Base-by-base conservation (phyloP, 2,797 vertebrate genomes). In the Urocyon cinereoargenteus region DNA sequence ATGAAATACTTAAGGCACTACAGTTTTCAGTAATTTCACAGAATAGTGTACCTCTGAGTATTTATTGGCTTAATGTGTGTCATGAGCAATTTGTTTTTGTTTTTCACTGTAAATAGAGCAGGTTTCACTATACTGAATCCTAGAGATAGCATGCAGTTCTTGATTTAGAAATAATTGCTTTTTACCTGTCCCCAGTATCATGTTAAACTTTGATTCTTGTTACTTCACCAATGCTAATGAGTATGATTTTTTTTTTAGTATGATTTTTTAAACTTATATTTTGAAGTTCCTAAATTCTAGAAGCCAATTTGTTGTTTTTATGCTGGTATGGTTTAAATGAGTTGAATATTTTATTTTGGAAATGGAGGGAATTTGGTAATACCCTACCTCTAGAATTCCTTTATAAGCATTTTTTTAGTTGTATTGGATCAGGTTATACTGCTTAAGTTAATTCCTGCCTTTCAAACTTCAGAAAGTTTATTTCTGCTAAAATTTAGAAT, bases 401-500 rank as follows among this genome's bases (percentile, higher is more conserved):
- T 84, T 68, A 49, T 88, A 85, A 95, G 14, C 6, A n/a, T 91
- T 91, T 70, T 70, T 77, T 68, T 55, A 77, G 31, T 85, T 86
- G 26, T 93, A 21, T 64, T 89, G 45, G 19, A 61, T 96, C 16
- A 82, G 10, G 19, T 21, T 49, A 9, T 91, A 49, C 40, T 95
- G n/a, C 51, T 36, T 79, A 70, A 75, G 77, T 83, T 96, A 77
- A 84, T 93, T 97, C 12, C 15, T 91, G 64, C 19, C 45, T 75
- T 21, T 95, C 57, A 81, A 88, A 88, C 34, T 89, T 96, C 24
- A 73, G 79, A 49, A 91, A 34, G 53, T 85, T 66, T 62, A 40
- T 88, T 91, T 95, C 73, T 89, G n/a, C 93, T 85, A 91, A 79
- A 93, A 95, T 96, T 49, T 79, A 78, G 66, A 72, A 62, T 86